Evolutionary conservation across 2,888 invertebrate species (phyloP), one percentile per base, ranked within the genome.

Genomic region (Monopis laevigella): DNA sequence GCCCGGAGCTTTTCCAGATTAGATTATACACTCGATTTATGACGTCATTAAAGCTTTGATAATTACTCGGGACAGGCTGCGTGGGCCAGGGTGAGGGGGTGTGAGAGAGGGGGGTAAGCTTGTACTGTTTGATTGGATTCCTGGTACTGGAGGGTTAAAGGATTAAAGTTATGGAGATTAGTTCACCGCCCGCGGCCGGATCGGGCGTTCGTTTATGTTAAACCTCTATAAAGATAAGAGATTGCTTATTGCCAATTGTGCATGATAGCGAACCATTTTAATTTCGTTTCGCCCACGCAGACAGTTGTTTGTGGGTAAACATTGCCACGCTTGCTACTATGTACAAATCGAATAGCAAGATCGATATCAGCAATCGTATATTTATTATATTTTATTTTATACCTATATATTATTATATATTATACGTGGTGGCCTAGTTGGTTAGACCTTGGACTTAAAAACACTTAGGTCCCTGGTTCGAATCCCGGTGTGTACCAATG

Each of bases 11-110:
- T 81, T 81, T 78, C 80, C 81, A 82, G 82, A 82, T 82, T 82
- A 82, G 82, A 82, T 82, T 82, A 82, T 81, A 80, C 78, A 78
- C 72, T 75, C 75, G 81, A 82, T 82, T 82, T 82, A 82, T 82
- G 80, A 72, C 61, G 81, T 81, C 80, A 82, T 82, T 82, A 82
- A 80, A 81, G 81, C 82, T 78, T 77, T 81, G 82, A 82, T 82
- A 82, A 82, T 82, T 82, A 82, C 81, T 80, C 78, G 81, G 80
- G 81, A 80, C 81, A 80, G 75, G 72, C 81, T 80, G 81, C 70
- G 78, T 78, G 73, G 75, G 75, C 70, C 70, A 70, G 60, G 58
- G 55, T 63, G 64, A 6, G 64, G 56, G 54, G 51, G 50, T 55
- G 55, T 52, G 48, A 49, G 57, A 59, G 56, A 54, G 55, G 49